Evolutionary conservation across 2,888 invertebrate species (phyloP).

Genomic region (Microplitis deprimator): DNA sequence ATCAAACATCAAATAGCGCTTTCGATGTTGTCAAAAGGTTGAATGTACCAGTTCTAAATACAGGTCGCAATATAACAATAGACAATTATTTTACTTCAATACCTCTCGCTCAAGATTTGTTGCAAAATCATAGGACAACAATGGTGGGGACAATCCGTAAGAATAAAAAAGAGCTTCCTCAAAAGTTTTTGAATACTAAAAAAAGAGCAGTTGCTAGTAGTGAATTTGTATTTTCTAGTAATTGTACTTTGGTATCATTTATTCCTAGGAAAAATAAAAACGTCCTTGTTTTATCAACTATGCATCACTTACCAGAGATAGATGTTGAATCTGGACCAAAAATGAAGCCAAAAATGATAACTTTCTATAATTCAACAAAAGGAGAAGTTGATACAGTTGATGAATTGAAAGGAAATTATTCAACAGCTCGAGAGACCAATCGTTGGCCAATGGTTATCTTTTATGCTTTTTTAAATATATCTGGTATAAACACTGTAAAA

Average conservation of each 20-base stretch:
- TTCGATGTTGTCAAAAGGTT: constrained; percentile 5
- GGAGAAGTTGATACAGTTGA: too few species aligned
- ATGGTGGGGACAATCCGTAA: neutral
- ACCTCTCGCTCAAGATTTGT: neutral
- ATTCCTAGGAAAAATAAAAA: neutral
- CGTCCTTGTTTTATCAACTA: neutral
- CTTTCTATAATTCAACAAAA: neutral
- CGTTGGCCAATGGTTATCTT: too few species aligned
- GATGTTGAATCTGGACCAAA: neutral
- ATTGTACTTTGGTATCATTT: neutral
- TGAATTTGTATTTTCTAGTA: neutral
- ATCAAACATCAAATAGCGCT: neutral
- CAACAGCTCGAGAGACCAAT: too few species aligned
- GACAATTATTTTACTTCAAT: too few species aligned
- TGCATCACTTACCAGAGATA: neutral
- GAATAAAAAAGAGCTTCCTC: neutral
- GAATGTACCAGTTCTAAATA: too few species aligned
- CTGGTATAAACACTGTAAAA: too few species aligned
- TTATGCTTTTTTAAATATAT: too few species aligned
- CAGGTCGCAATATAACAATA: too few species aligned
- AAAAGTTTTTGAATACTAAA: neutral
- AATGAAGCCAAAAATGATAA: neutral
- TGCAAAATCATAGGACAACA: neutral
- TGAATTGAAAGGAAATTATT: too few species aligned
- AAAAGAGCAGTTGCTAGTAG: neutral